Base-by-base conservation (phyloP, 2,797 vertebrate species). In the Furcifer pardalis region DNA sequence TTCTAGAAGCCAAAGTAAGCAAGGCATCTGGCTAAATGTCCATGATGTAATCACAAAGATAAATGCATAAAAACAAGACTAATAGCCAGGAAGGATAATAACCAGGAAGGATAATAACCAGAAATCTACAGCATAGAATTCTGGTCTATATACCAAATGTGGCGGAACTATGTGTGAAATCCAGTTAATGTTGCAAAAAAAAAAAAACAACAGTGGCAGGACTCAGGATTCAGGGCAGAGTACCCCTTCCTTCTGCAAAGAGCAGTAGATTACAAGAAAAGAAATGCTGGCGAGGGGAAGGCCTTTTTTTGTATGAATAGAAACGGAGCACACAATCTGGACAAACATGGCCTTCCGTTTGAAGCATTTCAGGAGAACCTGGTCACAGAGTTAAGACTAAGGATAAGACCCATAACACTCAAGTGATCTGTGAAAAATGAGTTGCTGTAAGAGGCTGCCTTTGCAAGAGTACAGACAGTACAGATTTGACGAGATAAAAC, bases 341-440 rank as follows among this genome's bases (percentile, higher is more conserved):
- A 75, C 46, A 32, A 63, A 78, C 9, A 71, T 21, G 35, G 3
- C 21, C n/a, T 82, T 60, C 81, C 72, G 81, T 13, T 25, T 35
- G 42, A 37, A 49, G 81, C 27, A 78, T 49, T 9, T 4, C 37
- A n/a, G 12, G 19, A 79, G n/a, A 69, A 72, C 4, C 12, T 86
- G 59, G 49, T 84, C 83, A 79, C 65, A 66, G 8, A 59, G 2
- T 9, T 1, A 30, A 86, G 56, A 88, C 66, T 21, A 32, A 77
- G 49, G 75, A 78, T 77, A 69, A 59, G 60, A 88, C 6, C 30
- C 59, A 74, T n/a, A 1, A 60, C 8, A 10, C 52, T 56, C 42
- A 88, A n/a, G 35, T 63, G 79, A 85, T 77, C 37, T 60, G 6
- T 25, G 40, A 56, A 82, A 77, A 68, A 0, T n/a, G 0, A 32